Percentiles rank a stretch among this genome's conserved stretches.
These are phyloP conservation scores for Oncorhynchus tshawytscha DNA, from an alignment of 2,113 vertebrate species.

Conservation along the genomic window DNA sequence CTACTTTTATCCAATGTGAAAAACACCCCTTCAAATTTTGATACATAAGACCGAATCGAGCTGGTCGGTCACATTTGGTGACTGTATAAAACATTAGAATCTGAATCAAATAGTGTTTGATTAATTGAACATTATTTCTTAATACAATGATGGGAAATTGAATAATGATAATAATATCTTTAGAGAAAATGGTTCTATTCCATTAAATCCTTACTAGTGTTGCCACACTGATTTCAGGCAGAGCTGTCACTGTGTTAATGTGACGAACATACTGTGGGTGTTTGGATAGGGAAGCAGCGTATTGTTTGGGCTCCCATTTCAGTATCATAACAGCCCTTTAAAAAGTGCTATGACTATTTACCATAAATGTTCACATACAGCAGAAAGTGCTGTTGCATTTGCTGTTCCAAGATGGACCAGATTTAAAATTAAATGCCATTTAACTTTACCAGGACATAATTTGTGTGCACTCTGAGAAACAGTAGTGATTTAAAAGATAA, in stretches of 20 bases:
- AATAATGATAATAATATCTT: constrained; percentile 47
- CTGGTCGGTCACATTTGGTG: background rate
- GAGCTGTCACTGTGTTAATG: constrained; percentile 31
- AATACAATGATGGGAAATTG: constrained; percentile 40
- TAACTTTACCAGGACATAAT: too few species aligned
- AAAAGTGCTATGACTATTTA: background rate
- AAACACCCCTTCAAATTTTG: too few species aligned
- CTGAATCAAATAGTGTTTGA: constrained; percentile 13
- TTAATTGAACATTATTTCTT: constrained; percentile 29
- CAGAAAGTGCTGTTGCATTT: background rate
- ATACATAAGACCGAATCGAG: too few species aligned
- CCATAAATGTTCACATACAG: background rate
- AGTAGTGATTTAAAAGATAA: too few species aligned
- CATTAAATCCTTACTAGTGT: constrained; percentile 40
- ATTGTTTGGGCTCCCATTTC: background rate
- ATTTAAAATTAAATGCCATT: too few species aligned
- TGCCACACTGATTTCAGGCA: constrained; percentile 20
- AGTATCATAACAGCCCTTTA: background rate
- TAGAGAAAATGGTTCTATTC: constrained; percentile 36
- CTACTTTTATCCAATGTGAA: too few species aligned
- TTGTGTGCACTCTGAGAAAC: too few species aligned
- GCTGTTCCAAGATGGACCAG: too few species aligned
- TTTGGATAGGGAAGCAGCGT: background rate
- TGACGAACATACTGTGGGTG: background rate
- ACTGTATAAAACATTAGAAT: constrained; percentile 15